phyloP scores from a whole-genome alignment of 1,140 invertebrate species.

The Leguminivora glycinivorella region DNA sequence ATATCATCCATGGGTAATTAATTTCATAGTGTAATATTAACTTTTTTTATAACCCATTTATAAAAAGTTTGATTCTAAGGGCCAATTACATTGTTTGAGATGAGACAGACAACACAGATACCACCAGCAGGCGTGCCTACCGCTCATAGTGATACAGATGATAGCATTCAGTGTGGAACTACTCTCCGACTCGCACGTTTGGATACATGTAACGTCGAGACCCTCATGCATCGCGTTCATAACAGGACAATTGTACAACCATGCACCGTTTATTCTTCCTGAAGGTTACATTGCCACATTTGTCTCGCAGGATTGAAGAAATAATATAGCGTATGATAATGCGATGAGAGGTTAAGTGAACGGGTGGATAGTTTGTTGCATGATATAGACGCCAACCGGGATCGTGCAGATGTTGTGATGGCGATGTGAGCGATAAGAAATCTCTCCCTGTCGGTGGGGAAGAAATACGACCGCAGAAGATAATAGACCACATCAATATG shows the following conservation, averaged over 20 bases:
- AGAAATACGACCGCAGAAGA: constrained; percentile 63
- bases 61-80: neutral
- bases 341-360: constrained; percentile 61
- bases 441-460: constrained; percentile 67
- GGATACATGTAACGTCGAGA: constrained; percentile 45
- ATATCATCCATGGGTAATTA: neutral
- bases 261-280: constrained; percentile 61
- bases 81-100: constrained; percentile 4
- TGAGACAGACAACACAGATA: constrained; percentile 38
- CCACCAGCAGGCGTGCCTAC: constrained; percentile 36
- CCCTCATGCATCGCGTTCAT: constrained; percentile 59
- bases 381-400: constrained; percentile 55
- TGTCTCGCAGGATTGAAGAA: constrained; percentile 52
- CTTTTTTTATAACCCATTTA: neutral
- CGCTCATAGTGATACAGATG: constrained; percentile 28
- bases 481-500: constrained; percentile 61
- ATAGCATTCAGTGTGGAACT: constrained; percentile 36
- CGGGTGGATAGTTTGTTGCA: constrained; percentile 50
- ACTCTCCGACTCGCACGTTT: constrained; percentile 39
- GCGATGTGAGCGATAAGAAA: constrained; percentile 63
- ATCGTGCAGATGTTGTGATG: constrained; percentile 68
- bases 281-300: constrained; percentile 41
- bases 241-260: constrained; percentile 50
- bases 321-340: constrained; percentile 50
- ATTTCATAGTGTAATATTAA: neutral